These are phyloP conservation scores for Apis florea DNA, from an alignment of 1,140 invertebrate species.

Conservation along the genomic window DNA sequence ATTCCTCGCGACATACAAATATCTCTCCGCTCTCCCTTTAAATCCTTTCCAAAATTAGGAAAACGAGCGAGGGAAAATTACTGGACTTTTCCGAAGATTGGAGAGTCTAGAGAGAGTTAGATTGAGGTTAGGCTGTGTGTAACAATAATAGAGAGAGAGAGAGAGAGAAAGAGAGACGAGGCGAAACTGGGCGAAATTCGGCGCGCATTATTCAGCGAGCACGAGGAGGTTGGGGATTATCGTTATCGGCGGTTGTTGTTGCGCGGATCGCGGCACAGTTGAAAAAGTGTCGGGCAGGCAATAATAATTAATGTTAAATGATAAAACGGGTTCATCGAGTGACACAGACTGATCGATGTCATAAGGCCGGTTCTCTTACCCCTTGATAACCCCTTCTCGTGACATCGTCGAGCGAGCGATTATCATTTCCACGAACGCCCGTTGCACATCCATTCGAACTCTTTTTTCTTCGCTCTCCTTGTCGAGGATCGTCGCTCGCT, in stretches of 20 bases:
- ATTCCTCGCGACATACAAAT: too few species aligned
- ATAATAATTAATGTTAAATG: constrained; percentile 80
- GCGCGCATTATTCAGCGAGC: not conserved
- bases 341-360: constrained; percentile 80
- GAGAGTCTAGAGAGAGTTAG: too few species aligned
- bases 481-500: not conserved
- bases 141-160: too few species aligned
- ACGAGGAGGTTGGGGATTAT: constrained; percentile 3
- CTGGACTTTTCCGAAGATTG: too few species aligned
- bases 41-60: too few species aligned
- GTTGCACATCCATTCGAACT: constrained; percentile 53
- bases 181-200: not conserved
- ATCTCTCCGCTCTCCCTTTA: too few species aligned
- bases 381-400: constrained; percentile 78
- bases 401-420: constrained; percentile 69
- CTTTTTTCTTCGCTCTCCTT: constrained; percentile 24
- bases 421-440: constrained; percentile 74
- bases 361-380: constrained; percentile 74
- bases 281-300: constrained; percentile 78
- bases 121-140: too few species aligned
- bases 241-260: constrained; percentile 51
- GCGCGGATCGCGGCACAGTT: too few species aligned
- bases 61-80: too few species aligned
- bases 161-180: too few species aligned
- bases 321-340: constrained; percentile 73